Evolutionary conservation across 2,888 invertebrate species (phyloP).

Genomic region (Diachrysia chrysitis): DNA sequence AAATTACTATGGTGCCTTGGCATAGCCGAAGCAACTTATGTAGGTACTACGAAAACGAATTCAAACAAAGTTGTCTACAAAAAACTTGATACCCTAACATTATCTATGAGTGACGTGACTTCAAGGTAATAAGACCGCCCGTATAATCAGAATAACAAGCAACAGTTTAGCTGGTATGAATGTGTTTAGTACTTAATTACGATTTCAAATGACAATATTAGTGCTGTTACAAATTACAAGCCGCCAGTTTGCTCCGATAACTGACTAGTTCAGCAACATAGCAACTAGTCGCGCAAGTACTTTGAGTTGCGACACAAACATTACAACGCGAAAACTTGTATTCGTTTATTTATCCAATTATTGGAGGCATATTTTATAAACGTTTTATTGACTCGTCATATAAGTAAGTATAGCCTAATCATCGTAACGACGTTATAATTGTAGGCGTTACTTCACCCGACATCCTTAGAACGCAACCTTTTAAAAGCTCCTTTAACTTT

Average conservation of each 20-base stretch:
- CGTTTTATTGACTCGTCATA: constrained; percentile 30
- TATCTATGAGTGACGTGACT: constrained; percentile 15
- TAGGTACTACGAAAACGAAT: constrained; percentile 12
- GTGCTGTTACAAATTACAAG: constrained; percentile 51
- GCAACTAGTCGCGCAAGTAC: constrained; percentile 61
- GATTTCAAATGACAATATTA: constrained; percentile 55
- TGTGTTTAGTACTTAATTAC: constrained; percentile 43
- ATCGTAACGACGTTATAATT: constrained; percentile 31
- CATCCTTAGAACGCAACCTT: constrained; percentile 37
- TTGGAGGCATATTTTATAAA: constrained; percentile 27
- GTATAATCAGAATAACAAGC: constrained; percentile 24
- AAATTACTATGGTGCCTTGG: constrained; percentile 44
- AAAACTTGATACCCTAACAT: background rate
- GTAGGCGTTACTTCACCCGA: constrained; percentile 27
- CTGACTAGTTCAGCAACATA: constrained; percentile 59
- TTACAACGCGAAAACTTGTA: constrained; percentile 69
- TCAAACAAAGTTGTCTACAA: constrained; percentile 27
- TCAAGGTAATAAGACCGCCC: constrained; percentile 43
- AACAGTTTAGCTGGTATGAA: constrained; percentile 39
- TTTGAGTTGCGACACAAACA: constrained; percentile 67
- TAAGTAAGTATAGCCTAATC: constrained; percentile 26
- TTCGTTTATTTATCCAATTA: constrained; percentile 67
- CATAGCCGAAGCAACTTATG: constrained; percentile 30
- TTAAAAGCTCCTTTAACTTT: constrained; percentile 38
- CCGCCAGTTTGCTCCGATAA: constrained; percentile 63